Conservation (phyloP, 2,888 invertebrate species). For the Podotricha telesiphe region DNA sequence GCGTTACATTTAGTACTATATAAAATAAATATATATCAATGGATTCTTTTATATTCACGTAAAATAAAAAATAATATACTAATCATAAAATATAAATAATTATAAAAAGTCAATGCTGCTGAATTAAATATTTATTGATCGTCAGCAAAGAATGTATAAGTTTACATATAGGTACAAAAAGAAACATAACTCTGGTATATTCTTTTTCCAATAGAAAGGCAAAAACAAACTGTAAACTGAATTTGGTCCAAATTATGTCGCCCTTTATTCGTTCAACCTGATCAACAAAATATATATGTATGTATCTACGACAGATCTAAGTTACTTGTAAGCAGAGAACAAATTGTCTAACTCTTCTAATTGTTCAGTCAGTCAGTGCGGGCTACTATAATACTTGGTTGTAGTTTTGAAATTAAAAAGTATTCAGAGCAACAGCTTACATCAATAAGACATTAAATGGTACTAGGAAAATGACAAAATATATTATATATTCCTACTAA, state of each 20-base stretch:
- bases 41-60: neutral
- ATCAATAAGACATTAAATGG: neutral
- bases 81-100: neutral
- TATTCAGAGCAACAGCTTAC: neutral
- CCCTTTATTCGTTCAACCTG: neutral
- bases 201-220: too few species aligned
- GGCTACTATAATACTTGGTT: neutral
- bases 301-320: neutral
- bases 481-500: neutral
- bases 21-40: neutral
- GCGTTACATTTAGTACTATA: too few species aligned
- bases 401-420: neutral
- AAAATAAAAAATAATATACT: neutral
- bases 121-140: neutral
- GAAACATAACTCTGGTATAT: too few species aligned
- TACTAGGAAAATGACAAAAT: neutral
- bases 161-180: too few species aligned
- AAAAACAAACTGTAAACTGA: too few species aligned
- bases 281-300: neutral
- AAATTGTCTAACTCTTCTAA: neutral
- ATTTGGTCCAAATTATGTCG: too few species aligned
- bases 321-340: neutral
- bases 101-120: too few species aligned
- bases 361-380: slow-evolving; percentile 1
- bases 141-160: too few species aligned